Evolutionary conservation across 2,797 vertebrate genomes (phyloP), one percentile per base, ranked within the genome.

Genomic region (Sus cebifrons): DNA sequence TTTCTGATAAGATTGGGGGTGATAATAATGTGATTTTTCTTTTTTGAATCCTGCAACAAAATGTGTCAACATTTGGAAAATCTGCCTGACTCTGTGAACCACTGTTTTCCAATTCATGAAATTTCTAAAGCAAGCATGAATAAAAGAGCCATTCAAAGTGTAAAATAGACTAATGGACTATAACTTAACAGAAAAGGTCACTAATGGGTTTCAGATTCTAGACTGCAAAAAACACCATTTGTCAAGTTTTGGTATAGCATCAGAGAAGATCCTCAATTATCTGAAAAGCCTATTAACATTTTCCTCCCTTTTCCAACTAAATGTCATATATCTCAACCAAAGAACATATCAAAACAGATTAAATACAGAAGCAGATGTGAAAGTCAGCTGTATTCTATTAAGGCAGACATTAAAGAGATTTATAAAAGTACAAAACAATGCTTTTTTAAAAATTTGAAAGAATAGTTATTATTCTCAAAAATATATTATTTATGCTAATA

Each of bases 371-470:
- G 4, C 7, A 68, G 23, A 58, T 64, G 8, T 85, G 54, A 62
- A 12, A 88, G 25, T 70, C 60, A 88, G 56, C 67, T 75, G 15
- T 85, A 65, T 97, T 89, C 62, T 92, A 2, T 89, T 67, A 94
- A 71, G 5, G 18, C 40, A 75, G 74, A 89, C 27, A 60, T 54
- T 78, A 74, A 87, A 93, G 52, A 68, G 54, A 54, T 62, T 91
- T 73, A 14, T 5, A 87, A 68, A 96, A 86, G 58, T 89, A 13
- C 56, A 67, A 86, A 86, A 67, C 20, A 81, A 1, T 73, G 17
- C 13, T 56, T 82, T 81, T 75, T 90, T 84, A 73, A 54, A 40
- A 93, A 93, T 79, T 88, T 75, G 23, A 44, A 54, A 81, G 91
- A 56, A 84, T 79, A 74, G 12, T 79, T 86, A 4, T 62, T 79